Evolutionary conservation across 2,113 vertebrate species (phyloP).

Genomic region (Mystacornis crossleyi): DNA sequence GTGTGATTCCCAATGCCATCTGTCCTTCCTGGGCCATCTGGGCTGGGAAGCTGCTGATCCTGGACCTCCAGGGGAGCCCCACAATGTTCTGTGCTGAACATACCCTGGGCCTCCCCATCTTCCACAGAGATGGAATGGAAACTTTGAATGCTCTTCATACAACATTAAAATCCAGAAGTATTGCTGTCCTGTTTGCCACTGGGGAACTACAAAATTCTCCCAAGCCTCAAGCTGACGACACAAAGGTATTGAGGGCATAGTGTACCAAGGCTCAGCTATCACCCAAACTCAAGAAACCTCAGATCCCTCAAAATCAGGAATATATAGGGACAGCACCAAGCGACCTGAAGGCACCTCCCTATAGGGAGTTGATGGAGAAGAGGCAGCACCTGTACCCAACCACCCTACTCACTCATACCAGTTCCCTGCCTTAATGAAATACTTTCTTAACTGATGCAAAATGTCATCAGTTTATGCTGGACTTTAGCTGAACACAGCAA

Average conservation of each 20-base stretch:
- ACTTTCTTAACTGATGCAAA: not conserved
- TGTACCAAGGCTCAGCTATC: fast-evolving
- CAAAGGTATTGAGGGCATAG: fast-evolving
- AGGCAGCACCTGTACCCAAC: not conserved
- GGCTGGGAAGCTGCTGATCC: not conserved
- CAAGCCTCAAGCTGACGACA: not conserved
- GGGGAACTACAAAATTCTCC: not conserved
- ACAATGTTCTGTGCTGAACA: not conserved
- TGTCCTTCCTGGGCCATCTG: not conserved
- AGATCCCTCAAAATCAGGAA: fast-evolving
- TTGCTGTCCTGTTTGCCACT: not conserved
- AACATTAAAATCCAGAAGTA: not conserved
- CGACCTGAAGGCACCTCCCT: not conserved
- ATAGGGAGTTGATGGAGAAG: not conserved
- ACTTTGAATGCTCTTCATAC: not conserved
- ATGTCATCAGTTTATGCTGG: not conserved
- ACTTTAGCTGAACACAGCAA: not conserved
- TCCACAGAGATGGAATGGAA: not conserved
- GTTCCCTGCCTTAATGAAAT: not conserved
- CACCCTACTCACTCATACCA: not conserved
- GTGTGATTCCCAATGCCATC: fast-evolving
- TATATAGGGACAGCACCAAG: not conserved
- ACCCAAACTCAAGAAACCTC: not conserved
- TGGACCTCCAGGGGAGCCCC: not conserved
- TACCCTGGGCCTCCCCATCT: not conserved